phyloP scores from a whole-genome alignment of 1,140 invertebrate species.

The Reticulitermes speratus region DNA sequence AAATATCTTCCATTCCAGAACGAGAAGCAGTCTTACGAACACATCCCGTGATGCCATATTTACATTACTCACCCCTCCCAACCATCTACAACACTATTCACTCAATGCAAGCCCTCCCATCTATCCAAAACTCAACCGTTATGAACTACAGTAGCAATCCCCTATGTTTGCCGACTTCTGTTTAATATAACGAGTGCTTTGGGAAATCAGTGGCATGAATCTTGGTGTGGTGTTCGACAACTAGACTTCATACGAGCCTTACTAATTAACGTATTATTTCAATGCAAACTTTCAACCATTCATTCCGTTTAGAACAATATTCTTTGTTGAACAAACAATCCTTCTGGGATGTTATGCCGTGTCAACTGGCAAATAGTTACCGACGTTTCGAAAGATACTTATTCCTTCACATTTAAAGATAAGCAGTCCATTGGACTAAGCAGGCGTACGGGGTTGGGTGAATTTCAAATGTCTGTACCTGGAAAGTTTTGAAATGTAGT shows the following conservation, averaged over 20 bases:
- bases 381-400: too few relatives aligned
- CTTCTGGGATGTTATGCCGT: too few relatives aligned
- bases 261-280: neutral
- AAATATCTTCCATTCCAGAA: neutral
- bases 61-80: conserved; percentile 4
- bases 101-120: neutral
- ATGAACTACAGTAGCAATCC: neutral
- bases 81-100: too few relatives aligned
- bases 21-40: neutral
- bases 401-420: too few relatives aligned
- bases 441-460: too few relatives aligned
- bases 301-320: too few relatives aligned
- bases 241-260: neutral
- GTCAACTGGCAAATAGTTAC: too few relatives aligned
- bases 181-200: neutral
- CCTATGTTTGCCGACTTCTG: neutral
- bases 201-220: neutral
- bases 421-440: too few relatives aligned
- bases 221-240: neutral
- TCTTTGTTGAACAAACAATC: too few relatives aligned
- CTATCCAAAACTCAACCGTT: neutral
- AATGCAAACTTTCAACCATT: neutral
- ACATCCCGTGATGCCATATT: neutral
- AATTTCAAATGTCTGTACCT: too few relatives aligned
- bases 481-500: too few relatives aligned